Conservation (phyloP, 2,797 vertebrate species). For the Peromyscus nudipes region DNA sequence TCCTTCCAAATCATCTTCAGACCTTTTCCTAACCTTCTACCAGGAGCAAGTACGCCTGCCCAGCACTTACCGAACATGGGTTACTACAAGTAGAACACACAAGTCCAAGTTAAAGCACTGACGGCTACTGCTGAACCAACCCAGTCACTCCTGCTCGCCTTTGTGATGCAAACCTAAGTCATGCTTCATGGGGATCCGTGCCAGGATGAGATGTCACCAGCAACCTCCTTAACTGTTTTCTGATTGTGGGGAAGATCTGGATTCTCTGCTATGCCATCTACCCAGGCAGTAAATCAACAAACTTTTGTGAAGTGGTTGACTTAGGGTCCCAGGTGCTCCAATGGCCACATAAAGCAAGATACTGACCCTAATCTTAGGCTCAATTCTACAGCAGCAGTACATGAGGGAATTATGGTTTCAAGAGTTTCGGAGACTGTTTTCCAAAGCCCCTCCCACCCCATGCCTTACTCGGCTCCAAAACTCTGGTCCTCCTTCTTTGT, state of each 20-base stretch:
- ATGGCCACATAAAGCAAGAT: not conserved
- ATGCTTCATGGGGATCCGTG: not conserved
- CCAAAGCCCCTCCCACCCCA: no score
- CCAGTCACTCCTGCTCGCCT: not conserved
- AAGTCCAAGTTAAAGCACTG: conserved; percentile 29
- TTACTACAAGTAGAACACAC: not conserved
- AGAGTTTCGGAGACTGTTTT: not conserved
- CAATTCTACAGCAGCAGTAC: not conserved
- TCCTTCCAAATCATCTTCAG: not conserved
- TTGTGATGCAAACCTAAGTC: not conserved
- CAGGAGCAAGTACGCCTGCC: not conserved
- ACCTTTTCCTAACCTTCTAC: not conserved
- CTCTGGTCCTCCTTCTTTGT: not conserved
- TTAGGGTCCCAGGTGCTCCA: not conserved
- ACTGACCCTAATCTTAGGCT: not conserved
- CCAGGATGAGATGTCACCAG: not conserved
- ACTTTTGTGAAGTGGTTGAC: not conserved
- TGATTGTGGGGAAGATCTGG: not conserved
- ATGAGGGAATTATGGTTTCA: not conserved
- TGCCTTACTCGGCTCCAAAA: not conserved
- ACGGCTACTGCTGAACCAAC: not conserved
- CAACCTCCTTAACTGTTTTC: not conserved
- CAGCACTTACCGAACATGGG: not conserved
- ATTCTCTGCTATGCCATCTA: not conserved
- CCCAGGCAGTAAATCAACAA: not conserved